These are phyloP conservation scores for Entomobrya multifasciata DNA, from an alignment of 2,888 invertebrate species.

Conservation along the genomic window DNA sequence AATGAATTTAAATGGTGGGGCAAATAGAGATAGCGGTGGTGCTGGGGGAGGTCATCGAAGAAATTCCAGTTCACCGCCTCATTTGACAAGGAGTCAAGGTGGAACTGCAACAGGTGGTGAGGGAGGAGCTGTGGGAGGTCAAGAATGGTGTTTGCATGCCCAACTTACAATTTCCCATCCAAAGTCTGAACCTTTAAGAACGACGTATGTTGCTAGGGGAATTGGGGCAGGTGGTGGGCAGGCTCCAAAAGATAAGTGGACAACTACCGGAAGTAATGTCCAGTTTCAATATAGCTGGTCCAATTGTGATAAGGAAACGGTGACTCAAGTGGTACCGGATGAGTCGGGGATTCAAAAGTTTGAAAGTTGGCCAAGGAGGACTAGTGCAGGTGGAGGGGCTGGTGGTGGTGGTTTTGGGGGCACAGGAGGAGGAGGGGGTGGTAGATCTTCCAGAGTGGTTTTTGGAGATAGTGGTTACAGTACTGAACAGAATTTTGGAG, in stretches of 20 bases:
- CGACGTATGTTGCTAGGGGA: conserved; percentile 48
- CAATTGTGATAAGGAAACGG: conserved; percentile 70
- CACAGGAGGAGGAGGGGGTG: not conserved
- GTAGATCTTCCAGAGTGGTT: not conserved
- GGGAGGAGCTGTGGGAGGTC: conserved; percentile 81
- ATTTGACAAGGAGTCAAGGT: not conserved
- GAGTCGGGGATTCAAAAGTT: conserved; percentile 78
- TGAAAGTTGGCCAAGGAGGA: conserved; percentile 77
- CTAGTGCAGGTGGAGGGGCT: not conserved
- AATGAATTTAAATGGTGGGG: conserved; percentile 53
- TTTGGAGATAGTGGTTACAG: conserved; percentile 83
- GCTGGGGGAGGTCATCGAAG: not conserved
- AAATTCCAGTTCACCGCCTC: conserved; percentile 2
- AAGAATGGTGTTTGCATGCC: conserved; percentile 87
- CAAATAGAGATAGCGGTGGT: not conserved
- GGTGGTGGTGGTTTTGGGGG: not conserved
- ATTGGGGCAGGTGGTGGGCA: conserved; percentile 31
- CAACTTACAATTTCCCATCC: conserved; percentile 85
- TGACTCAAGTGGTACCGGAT: conserved; percentile 75
- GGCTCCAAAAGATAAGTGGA: conserved; percentile 61
- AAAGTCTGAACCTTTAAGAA: conserved; percentile 47
- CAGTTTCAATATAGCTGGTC: conserved; percentile 84
- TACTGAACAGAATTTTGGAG: conserved; percentile 82
- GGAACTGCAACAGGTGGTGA: not conserved
- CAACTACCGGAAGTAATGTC: conserved; percentile 82